These are phyloP conservation scores for Eupristina koningsbergeri DNA, from an alignment of 1,140 invertebrate genomes.

Conservation along the genomic window DNA sequence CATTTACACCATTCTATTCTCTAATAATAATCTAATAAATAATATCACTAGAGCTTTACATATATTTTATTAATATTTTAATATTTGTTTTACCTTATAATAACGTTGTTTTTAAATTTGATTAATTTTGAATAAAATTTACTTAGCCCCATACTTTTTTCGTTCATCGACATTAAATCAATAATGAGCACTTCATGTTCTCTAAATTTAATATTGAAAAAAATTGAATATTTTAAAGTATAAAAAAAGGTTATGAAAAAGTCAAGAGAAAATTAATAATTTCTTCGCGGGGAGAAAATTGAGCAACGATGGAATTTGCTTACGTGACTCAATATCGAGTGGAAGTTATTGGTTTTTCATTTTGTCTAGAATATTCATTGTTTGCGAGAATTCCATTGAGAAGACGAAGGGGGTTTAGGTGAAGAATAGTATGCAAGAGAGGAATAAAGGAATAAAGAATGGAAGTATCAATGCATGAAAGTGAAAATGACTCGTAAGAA, in stretches of 20 bases:
- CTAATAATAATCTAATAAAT: no score
- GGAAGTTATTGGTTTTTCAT: slow-evolving; percentile 47
- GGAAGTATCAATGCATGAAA: slow-evolving; percentile 3
- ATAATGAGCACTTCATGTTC: not conserved
- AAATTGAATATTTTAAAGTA: slow-evolving; percentile 25
- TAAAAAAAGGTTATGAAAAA: slow-evolving; percentile 23
- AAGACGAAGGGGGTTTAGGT: not conserved
- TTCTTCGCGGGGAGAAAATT: slow-evolving; percentile 25
- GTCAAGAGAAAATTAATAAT: slow-evolving; percentile 41
- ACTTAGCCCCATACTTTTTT: not conserved
- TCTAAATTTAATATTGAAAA: slow-evolving; percentile 31
- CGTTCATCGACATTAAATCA: not conserved
- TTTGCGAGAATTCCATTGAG: slow-evolving; percentile 28
- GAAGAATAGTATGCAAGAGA: slow-evolving; percentile 24
- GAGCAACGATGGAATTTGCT: slow-evolving; percentile 39
- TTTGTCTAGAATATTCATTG: slow-evolving; percentile 41
- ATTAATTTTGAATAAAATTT: not conserved
- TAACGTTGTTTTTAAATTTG: not conserved
- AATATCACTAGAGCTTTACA: not conserved
- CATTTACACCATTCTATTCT: no score
- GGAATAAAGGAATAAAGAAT: no score
- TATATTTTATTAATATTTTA: not conserved
- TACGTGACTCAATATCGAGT: slow-evolving; percentile 40
- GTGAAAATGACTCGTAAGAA: slow-evolving; percentile 20
- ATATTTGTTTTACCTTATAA: not conserved